Conservation (phyloP, 1,140 invertebrate genomes). For the Bombus waltoni region DNA sequence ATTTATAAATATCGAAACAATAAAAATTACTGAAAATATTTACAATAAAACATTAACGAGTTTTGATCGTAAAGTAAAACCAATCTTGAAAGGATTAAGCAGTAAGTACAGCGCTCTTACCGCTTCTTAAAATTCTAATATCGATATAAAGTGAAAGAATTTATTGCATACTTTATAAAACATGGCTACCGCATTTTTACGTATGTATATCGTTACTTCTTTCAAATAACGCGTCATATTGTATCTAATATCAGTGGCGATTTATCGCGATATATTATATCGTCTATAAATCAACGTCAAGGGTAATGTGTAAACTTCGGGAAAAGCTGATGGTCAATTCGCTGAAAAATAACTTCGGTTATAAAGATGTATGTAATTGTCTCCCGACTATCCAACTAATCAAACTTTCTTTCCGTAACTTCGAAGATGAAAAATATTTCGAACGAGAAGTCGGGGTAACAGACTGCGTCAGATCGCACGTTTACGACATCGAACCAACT, state of each 20-base stretch:
- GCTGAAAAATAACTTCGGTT: background rate
- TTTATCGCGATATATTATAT: no score
- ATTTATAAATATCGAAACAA: background rate
- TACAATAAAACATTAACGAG: background rate
- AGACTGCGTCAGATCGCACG: background rate
- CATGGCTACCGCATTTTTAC: no score
- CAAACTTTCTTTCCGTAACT: background rate
- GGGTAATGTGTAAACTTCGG: background rate
- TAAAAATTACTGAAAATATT: background rate
- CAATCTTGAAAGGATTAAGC: no score
- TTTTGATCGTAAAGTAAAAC: background rate
- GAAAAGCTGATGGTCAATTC: background rate
- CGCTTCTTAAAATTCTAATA: no score
- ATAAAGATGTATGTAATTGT: background rate
- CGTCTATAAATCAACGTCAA: no score
- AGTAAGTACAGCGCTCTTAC: no score
- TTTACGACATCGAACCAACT: no score
- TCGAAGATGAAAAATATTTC: background rate
- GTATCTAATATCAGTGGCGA: background rate
- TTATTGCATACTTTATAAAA: no score
- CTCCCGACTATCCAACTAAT: background rate
- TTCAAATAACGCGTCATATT: background rate
- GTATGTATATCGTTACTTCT: background rate
- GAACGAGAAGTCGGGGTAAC: background rate
- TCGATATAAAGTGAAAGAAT: no score